Evolutionary conservation across 2,888 invertebrate species (phyloP), one percentile per base, ranked within the genome.

Genomic region (Ametastegia equiseti): DNA sequence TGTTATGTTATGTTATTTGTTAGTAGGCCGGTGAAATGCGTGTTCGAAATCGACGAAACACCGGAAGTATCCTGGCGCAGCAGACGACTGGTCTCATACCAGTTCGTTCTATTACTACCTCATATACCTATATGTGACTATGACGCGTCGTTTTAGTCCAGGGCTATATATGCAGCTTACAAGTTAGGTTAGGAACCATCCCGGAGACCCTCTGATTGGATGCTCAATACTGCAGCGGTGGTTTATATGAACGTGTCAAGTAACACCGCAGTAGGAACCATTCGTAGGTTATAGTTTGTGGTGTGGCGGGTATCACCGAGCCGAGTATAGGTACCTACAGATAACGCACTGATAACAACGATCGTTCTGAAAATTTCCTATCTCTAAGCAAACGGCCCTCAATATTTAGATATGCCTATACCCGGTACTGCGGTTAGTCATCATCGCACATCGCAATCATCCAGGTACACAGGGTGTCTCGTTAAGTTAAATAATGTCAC

Each of bases 211-310:
- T 60, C 60, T 39, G 65, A 67, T 67, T 67, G 65, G 65, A 39
- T 39, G 39, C 39, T 67, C 65, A 60, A 60, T 60, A 60, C 60
- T 27, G 71, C 45, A 71, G 23, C 47, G 15, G n/a, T n/a, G n/a
- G n/a, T 71, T 71, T 71, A 71, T 71, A 42, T 71, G 23, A n/a
- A 67, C 71, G 71, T 71, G 42, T 45, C 71, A 47, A 30, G 27
- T 42, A 9, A 15, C 67, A 15, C 67, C 39, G 71, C 47, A 27
- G 47, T 15, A 11, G n/a, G n/a, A n/a, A n/a, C n/a, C n/a, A n/a
- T n/a, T n/a, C n/a, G n/a, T n/a, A n/a, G n/a, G n/a, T n/a, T n/a
- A n/a, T n/a, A n/a, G n/a, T n/a, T n/a, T n/a, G n/a, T n/a, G n/a
- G n/a, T n/a, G n/a, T n/a, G n/a, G n/a, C n/a, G n/a, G n/a, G n/a